Conservation (phyloP, 1,140 invertebrate genomes). For the Apocrypta bakeri region DNA sequence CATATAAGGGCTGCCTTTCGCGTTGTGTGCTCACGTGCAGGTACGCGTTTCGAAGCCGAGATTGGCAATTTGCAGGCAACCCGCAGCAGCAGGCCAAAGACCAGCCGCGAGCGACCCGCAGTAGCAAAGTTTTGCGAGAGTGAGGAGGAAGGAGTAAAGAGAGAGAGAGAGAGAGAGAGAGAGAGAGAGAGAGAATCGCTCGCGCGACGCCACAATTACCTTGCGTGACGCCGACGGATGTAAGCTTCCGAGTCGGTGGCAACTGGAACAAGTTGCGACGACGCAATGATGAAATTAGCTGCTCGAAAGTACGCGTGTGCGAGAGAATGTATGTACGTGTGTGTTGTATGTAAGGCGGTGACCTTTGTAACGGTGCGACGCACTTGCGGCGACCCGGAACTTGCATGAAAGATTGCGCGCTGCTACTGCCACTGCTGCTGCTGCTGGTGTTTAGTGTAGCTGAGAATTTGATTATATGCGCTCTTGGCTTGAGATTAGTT, state of each 20-base stretch:
- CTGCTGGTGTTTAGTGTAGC: not conserved
- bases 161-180: too few relatives aligned
- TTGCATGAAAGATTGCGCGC: not conserved
- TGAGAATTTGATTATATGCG: not conserved
- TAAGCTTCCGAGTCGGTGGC: not conserved
- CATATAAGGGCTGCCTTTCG: not conserved
- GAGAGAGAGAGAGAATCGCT: not conserved
- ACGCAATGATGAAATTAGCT: not conserved
- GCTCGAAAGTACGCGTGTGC: not conserved
- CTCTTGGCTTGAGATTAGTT: not conserved
- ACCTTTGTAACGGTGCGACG: not conserved
- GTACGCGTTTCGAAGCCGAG: not conserved
- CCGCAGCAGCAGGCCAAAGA: not conserved
- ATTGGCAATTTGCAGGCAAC: slow-evolving; percentile 25
- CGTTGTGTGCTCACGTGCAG: not conserved
- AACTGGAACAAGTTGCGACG: not conserved
- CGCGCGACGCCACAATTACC: not conserved
- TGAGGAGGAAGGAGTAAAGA: too few relatives aligned
- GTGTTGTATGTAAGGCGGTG: not conserved
- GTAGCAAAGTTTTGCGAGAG: not conserved
- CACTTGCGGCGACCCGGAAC: not conserved
- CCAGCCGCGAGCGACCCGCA: slow-evolving; percentile 1
- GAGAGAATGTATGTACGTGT: not conserved
- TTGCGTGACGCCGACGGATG: not conserved
- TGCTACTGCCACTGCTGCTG: not conserved